Conservation (phyloP, 2,888 invertebrate species). For the Matsumyia berberina region DNA sequence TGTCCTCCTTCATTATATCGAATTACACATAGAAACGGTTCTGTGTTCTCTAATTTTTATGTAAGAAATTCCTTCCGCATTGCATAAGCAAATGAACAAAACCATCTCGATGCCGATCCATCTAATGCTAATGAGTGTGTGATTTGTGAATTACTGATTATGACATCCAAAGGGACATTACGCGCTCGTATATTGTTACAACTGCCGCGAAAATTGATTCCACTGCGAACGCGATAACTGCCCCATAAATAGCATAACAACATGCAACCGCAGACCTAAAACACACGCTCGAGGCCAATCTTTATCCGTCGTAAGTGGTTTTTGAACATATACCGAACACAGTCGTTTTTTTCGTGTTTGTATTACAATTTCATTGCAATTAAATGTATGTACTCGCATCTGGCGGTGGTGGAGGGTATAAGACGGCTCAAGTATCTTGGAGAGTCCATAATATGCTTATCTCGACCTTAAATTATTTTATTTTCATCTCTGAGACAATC, state of each 20-base stretch:
- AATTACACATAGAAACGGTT: conserved; percentile 23
- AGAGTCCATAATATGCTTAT: conserved; percentile 57
- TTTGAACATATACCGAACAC: conserved; percentile 57
- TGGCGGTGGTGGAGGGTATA: neutral
- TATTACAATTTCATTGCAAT: conserved; percentile 61
- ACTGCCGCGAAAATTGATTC: conserved; percentile 72
- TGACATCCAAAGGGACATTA: conserved; percentile 72
- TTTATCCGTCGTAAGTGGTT: conserved; percentile 70
- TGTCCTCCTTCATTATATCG: conserved; percentile 28
- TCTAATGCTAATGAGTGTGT: conserved; percentile 64
- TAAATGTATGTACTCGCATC: conserved; percentile 22
- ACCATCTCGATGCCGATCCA: conserved; percentile 46
- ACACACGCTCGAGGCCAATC: conserved; percentile 69
- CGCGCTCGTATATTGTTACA: conserved; percentile 66
- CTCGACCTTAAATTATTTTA: conserved; percentile 56
- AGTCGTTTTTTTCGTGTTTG: conserved; percentile 20
- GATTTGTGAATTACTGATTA: conserved; percentile 74
- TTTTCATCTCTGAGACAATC: conserved; percentile 24
- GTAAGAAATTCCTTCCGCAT: conserved; percentile 66
- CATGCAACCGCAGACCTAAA: conserved; percentile 70
- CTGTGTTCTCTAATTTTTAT: conserved; percentile 54
- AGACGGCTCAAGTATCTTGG: conserved; percentile 45
- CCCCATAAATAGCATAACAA: conserved; percentile 72
- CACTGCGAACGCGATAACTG: conserved; percentile 57
- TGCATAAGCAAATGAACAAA: conserved; percentile 57